Conservation (phyloP, 2,888 invertebrate species). For the Sinhomidia bicolor region DNA sequence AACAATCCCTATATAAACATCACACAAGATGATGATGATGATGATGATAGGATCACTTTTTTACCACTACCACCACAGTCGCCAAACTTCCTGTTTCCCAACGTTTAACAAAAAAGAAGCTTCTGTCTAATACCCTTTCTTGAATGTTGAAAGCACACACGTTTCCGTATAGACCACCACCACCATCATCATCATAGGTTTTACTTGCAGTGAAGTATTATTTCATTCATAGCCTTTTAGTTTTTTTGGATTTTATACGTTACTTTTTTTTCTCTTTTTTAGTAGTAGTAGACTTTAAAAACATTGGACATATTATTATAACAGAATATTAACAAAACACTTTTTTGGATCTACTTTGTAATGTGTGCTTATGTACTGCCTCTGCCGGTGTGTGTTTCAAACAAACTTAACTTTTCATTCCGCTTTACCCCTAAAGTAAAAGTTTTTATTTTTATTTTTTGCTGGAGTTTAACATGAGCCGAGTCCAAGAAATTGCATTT, state of each 20-base stretch:
- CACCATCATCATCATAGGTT: background rate
- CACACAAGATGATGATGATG: conserved; percentile 19
- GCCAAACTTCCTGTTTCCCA: conserved; percentile 1
- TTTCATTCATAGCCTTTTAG: conserved; percentile 20
- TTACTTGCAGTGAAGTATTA: background rate
- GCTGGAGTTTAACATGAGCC: conserved; percentile 23
- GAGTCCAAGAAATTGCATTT: conserved; percentile 40
- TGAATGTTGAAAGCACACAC: background rate
- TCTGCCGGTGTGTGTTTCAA: background rate
- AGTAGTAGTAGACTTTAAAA: background rate
- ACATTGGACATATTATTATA: background rate
- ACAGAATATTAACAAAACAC: conserved; percentile 8
- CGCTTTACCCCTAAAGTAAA: conserved; percentile 45
- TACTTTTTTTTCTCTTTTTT: background rate
- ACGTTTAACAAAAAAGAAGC: conserved; percentile 19
- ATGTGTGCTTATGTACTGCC: background rate
- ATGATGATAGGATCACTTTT: background rate
- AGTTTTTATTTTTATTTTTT: conserved; percentile 57
- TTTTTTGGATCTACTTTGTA: background rate
- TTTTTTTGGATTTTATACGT: background rate
- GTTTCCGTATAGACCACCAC: background rate
- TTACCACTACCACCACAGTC: background rate
- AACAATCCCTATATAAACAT: conserved; percentile 57
- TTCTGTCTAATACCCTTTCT: background rate
- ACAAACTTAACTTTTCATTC: conserved; percentile 54